These are phyloP conservation scores for Netelia melanura DNA, from an alignment of 2,888 invertebrate genomes.

Conservation along the genomic window DNA sequence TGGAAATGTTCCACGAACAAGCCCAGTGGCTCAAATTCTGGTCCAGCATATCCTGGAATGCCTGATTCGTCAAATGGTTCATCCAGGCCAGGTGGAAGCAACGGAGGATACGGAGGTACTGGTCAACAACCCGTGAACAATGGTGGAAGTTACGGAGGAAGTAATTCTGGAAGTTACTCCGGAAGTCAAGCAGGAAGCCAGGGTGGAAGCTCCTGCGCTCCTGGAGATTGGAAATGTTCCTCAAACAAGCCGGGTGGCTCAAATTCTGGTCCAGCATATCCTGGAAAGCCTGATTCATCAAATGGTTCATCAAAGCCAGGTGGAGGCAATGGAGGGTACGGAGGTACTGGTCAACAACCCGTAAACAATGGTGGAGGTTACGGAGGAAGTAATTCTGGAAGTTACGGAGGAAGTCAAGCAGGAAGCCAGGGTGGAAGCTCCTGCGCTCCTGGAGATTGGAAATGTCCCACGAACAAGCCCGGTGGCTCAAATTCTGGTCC, in stretches of 20 bases:
- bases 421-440: slow-evolving; percentile 1
- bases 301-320: slow-evolving; percentile 4
- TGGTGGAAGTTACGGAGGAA: not conserved
- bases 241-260: slow-evolving; percentile 5
- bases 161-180: not conserved
- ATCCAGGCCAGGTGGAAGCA: not conserved
- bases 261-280: slow-evolving; percentile 3
- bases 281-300: not conserved
- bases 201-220: slow-evolving; percentile 12
- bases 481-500: slow-evolving; percentile 1
- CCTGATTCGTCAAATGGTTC: slow-evolving; percentile 12
- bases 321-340: not conserved
- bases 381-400: not conserved
- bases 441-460: slow-evolving; percentile 10
- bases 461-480: slow-evolving; percentile 14
- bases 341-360: not conserved
- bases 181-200: not conserved
- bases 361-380: not conserved
- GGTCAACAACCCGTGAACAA: not conserved
- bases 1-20: slow-evolving; percentile 7
- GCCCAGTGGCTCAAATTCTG: not conserved
- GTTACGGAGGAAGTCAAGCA: not conserved
- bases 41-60: not conserved
- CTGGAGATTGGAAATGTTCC: slow-evolving; percentile 14
- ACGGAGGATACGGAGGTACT: slow-evolving; percentile 1